Evolutionary conservation across 2,797 vertebrate genomes (phyloP).

Genomic region (Pseudochromis fuscus): DNA sequence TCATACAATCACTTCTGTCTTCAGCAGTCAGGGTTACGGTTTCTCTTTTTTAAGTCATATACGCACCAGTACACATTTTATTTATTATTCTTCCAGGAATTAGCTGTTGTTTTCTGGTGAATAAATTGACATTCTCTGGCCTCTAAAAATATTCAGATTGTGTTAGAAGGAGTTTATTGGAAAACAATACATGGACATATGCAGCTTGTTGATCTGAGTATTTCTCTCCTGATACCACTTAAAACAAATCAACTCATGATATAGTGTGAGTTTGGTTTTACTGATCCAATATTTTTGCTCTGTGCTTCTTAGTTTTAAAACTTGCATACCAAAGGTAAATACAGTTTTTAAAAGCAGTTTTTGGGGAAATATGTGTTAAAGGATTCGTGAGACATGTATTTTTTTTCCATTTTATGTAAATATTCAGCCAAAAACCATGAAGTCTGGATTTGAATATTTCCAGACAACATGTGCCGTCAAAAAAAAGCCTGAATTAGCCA

Average conservation of each 20-base stretch:
- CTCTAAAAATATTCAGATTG: not conserved
- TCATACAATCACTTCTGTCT: slow-evolving; percentile 2
- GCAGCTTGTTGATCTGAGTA: not conserved
- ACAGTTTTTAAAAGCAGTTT: not conserved
- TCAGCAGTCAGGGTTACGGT: not conserved
- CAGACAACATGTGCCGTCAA: no score
- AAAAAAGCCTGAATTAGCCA: no score
- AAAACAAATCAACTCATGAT: not conserved
- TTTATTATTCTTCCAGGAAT: not conserved
- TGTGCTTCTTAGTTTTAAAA: not conserved
- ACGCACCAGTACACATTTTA: not conserved
- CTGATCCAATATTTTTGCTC: not conserved
- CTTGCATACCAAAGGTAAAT: not conserved
- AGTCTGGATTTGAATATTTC: not conserved
- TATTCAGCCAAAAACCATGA: not conserved
- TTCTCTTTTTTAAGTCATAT: not conserved
- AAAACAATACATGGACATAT: not conserved
- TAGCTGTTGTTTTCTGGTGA: not conserved
- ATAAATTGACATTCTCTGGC: not conserved
- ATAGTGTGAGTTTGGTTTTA: not conserved
- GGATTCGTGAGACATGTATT: no score
- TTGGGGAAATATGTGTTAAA: not conserved
- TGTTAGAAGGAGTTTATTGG: no score
- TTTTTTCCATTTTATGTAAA: not conserved
- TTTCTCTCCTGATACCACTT: not conserved